Percentiles rank a stretch among this genome's conserved stretches.
These are phyloP conservation scores for Xestia ashworthii DNA, from an alignment of 2,888 invertebrate species.

Conservation along the genomic window DNA sequence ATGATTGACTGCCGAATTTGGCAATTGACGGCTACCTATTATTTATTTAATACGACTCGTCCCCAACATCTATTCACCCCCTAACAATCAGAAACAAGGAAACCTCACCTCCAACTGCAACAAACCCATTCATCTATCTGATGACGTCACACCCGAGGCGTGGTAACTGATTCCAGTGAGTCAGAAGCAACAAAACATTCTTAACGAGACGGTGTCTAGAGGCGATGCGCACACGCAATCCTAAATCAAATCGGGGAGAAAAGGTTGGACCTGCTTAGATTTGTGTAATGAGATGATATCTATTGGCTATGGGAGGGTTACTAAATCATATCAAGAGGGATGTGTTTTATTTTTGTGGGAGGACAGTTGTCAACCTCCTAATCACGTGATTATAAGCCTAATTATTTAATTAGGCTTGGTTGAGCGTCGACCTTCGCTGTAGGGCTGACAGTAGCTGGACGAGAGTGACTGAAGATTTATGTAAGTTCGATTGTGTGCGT, in stretches of 20 bases:
- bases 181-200: constrained; percentile 56
- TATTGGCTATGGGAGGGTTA: background rate
- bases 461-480: background rate
- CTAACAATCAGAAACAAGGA: constrained; percentile 8
- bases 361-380: background rate
- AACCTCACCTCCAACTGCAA: constrained; percentile 38
- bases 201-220: constrained; percentile 60
- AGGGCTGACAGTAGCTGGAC: background rate
- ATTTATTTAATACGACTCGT: background rate
- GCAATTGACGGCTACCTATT: background rate
- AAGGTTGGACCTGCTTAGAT: constrained; percentile 15
- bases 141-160: constrained; percentile 58
- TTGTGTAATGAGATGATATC: constrained; percentile 5
- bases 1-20: background rate
- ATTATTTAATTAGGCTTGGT: background rate
- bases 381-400: no score
- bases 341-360: background rate
- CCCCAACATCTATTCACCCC: background rate
- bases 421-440: background rate
- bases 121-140: constrained; percentile 22
- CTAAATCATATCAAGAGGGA: background rate
- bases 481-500: background rate
- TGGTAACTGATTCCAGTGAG: constrained; percentile 54
- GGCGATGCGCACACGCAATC: constrained; percentile 46
- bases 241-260: constrained; percentile 45